These are phyloP conservation scores for Drosophila paucipuncta DNA, from an alignment of 2,888 invertebrate species.

Conservation along the genomic window DNA sequence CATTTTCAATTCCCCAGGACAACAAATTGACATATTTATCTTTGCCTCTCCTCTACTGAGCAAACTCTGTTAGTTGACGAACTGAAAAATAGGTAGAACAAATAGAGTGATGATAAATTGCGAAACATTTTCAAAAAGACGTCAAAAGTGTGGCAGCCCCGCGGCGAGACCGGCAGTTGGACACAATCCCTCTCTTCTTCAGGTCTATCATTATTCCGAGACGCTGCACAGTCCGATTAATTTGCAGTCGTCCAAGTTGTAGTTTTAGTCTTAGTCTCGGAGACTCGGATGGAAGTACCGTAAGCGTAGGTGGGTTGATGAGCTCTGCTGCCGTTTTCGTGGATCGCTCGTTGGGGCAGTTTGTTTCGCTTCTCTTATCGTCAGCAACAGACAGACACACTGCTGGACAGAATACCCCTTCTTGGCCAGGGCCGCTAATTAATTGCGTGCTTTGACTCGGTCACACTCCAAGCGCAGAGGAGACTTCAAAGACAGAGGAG, in stretches of 20 bases:
- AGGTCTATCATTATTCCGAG: conserved; percentile 51
- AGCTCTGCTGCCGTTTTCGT: conserved; percentile 61
- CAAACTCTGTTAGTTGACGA: conserved; percentile 42
- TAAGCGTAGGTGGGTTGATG: conserved; percentile 79
- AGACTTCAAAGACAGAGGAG: conserved; percentile 10
- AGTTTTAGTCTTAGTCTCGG: conserved; percentile 20
- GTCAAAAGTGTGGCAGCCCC: conserved; percentile 73
- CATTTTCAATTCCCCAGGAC: conserved; percentile 39
- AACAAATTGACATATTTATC: conserved; percentile 64
- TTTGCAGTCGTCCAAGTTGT: conserved; percentile 56
- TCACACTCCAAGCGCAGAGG: conserved; percentile 47
- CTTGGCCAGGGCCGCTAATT: conserved; percentile 63
- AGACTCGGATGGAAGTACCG: conserved; percentile 60
- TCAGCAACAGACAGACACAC: conserved; percentile 44
- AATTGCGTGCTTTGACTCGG: conserved; percentile 66
- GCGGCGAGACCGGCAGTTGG: conserved; percentile 38
- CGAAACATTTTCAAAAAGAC: conserved; percentile 68
- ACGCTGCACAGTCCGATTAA: conserved; percentile 66
- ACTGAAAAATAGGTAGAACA: conserved; percentile 43
- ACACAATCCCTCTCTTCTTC: conserved; percentile 6
- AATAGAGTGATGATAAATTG: conserved; percentile 63
- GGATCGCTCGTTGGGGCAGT: conserved; percentile 49
- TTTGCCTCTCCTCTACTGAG: background rate
- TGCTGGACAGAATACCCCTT: conserved; percentile 27
- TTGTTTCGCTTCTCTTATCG: conserved; percentile 48